Evolutionary conservation across 2,113 vertebrate genomes (phyloP).

Genomic region (Mastomys natalensis): DNA sequence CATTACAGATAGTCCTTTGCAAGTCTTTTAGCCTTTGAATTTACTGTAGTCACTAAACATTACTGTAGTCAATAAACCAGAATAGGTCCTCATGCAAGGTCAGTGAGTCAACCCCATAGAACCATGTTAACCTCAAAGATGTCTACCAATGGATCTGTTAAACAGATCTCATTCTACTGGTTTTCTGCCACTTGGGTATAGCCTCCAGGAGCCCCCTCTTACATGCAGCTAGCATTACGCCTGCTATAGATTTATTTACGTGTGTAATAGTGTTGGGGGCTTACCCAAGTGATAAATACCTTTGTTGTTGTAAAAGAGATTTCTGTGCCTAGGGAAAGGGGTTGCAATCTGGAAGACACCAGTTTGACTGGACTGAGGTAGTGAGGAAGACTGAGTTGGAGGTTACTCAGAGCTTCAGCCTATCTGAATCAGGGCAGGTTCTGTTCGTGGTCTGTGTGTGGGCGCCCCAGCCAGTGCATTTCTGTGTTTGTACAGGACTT

Average conservation of each 20-base stretch:
- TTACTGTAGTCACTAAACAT: not conserved
- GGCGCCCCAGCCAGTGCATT: not conserved
- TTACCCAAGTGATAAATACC: not conserved
- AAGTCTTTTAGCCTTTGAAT: not conserved
- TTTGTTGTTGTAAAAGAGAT: constrained; percentile 28
- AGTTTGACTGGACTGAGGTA: not conserved
- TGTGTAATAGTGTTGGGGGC: not conserved
- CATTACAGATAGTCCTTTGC: not conserved
- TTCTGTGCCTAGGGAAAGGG: not conserved
- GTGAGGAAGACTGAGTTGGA: not conserved
- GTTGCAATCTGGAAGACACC: not conserved
- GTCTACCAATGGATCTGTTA: not conserved
- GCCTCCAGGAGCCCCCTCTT: not conserved
- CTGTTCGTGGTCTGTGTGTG: not conserved
- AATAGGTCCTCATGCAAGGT: not conserved
- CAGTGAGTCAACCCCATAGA: not conserved
- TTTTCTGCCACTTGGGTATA: not conserved
- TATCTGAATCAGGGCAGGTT: not conserved
- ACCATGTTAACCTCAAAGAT: not conserved
- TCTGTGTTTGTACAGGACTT: not conserved
- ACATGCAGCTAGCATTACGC: not conserved
- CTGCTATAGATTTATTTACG: not conserved
- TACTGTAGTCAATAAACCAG: too few relatives aligned
- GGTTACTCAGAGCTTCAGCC: not conserved
- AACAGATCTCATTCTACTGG: not conserved